Base-by-base conservation (phyloP, 2,888 invertebrate species). In the Pemphredon lugubris region DNA sequence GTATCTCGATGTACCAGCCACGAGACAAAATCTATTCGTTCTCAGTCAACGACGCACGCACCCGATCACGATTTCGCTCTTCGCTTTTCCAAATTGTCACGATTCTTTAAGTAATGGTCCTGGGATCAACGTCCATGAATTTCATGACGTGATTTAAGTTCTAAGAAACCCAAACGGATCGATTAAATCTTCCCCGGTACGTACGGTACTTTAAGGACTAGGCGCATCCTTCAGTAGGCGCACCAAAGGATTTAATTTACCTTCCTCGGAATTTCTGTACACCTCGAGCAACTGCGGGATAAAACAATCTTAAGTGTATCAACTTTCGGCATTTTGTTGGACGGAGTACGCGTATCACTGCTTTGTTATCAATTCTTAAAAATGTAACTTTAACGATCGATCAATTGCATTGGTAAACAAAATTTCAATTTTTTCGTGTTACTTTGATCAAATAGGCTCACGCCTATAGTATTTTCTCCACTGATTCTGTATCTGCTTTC, bases 281-380 rank as follows among this genome's bases (percentile, higher is more conserved):
- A 92, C 92, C 79, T 92, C 92, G 78, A 93, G 87, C 70, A 92
- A 87, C 93, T 93, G 89, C 57, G 90, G 89, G 83, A 79, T 79
- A 73, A 80, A 58, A 40, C 11, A 44, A 66, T 32, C 16, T 18
- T 32, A 68, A 60, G 54, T 30, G n/a, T 39, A 57, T 16, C 16
- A 16, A 4, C 2, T 11, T 14, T 5, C 16, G 39, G 34, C 14
- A 54, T 3, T 11, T 40, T 11, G 11, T 34, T 42, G 11, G n/a
- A 42, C 21, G 16, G 7, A 16, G 9, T 5, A 1, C 3, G 14
- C 16, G 40, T 42, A 16, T 16, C 11, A 50, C 9, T 26, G 26
- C n/a, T n/a, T n/a, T n/a, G n/a, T n/a, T n/a, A n/a, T n/a, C n/a
- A n/a, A n/a, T n/a, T n/a, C n/a, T n/a, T n/a, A n/a, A n/a, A n/a